Percentiles rank a stretch among this genome's conserved stretches.
phyloP scores from a whole-genome alignment of 2,797 vertebrate genomes.

The Halcyon smyrnensis region DNA sequence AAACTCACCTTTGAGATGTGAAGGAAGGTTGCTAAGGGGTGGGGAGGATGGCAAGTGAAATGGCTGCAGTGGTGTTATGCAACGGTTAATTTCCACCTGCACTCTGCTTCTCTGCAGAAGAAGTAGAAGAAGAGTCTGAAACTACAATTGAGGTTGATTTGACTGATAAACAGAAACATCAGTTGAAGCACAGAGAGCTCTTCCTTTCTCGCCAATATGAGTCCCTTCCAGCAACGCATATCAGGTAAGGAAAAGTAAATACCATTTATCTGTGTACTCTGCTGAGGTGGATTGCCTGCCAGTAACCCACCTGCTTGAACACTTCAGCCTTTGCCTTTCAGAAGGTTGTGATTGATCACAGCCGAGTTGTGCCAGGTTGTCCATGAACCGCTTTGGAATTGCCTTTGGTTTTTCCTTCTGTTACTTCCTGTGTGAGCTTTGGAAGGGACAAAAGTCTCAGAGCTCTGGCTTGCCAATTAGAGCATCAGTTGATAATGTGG shows the following conservation, averaged over 20 bases:
- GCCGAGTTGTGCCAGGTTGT: not conserved
- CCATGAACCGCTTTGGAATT: not conserved
- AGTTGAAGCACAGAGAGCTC: constrained; percentile 95
- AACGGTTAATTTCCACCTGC: constrained; percentile 64
- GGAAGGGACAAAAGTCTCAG: not conserved
- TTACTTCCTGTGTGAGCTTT: not conserved
- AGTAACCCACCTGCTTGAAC: not conserved
- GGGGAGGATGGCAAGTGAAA: not conserved
- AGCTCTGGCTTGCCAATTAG: not conserved
- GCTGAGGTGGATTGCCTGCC: not conserved
- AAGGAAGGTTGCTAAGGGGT: constrained; percentile 14
- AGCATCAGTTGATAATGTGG: not conserved
- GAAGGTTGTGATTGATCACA: not conserved
- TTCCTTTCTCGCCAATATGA: constrained; percentile 96
- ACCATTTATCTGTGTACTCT: not conserved
- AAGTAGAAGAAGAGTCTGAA: constrained; percentile 95
- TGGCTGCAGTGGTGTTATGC: constrained; percentile 34
- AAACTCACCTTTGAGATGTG: constrained; percentile 18
- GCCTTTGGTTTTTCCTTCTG: not conserved
- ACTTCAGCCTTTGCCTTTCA: not conserved
- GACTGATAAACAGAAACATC: constrained; percentile 97
- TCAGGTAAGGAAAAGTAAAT: constrained; percentile 84
- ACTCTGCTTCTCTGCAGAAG: constrained; percentile 84
- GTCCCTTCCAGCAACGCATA: constrained; percentile 94
- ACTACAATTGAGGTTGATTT: constrained; percentile 87